A percentile compares a stretch with the other conserved stretches of the same genome.
phyloP scores from a whole-genome alignment of 1,140 invertebrate genomes.

The Physella acuta region DNA sequence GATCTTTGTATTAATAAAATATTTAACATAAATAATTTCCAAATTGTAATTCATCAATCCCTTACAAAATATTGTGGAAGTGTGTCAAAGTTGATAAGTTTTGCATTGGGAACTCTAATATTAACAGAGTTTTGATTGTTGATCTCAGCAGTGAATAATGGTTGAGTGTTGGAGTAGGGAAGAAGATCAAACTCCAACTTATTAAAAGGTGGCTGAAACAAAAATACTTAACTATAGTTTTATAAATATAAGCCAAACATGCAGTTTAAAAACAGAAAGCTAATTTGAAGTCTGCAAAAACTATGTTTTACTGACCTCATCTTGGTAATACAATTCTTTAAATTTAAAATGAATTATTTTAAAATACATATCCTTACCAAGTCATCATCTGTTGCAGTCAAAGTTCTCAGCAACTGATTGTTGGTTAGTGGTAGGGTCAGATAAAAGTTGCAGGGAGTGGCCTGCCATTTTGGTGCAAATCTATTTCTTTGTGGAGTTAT shows the following conservation, averaged over 20 bases:
- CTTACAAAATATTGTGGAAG: neutral
- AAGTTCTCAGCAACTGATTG: neutral
- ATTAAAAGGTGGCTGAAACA: constrained; percentile 8
- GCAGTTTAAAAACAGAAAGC: no score
- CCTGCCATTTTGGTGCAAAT: neutral
- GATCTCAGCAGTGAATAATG: no score
- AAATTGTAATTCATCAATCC: no score
- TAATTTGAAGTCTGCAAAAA: no score
- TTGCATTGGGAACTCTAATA: neutral
- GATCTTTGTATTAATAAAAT: no score
- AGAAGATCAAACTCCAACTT: neutral
- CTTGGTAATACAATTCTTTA: neutral
- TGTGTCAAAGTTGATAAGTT: neutral
- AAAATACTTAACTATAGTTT: neutral
- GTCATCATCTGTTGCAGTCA: constrained; percentile 5
- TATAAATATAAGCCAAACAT: no score
- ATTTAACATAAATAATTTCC: no score
- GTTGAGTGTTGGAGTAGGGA: neutral
- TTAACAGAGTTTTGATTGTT: constrained; percentile 1
- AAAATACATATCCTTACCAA: neutral
- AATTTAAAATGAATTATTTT: neutral
- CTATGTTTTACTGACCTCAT: neutral
- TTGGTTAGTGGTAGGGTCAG: neutral
- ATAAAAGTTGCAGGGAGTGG: neutral
- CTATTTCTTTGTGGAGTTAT: neutral